Conservation (phyloP, 2,888 invertebrate genomes). For the Amaurobius ferox region DNA sequence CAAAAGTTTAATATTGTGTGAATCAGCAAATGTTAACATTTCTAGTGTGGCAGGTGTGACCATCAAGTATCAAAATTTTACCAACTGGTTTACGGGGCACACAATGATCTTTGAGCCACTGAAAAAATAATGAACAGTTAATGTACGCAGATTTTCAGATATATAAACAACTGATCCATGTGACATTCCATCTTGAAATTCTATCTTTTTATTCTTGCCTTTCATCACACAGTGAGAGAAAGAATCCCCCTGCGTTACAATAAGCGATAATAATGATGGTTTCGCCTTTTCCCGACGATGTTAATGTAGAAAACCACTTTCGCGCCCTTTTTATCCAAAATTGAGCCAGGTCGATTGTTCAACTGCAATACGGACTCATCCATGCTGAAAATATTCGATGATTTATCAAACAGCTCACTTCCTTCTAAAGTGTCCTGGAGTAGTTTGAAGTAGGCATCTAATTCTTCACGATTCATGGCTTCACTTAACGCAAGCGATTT, state of each 20-base stretch:
- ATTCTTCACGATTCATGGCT: background rate
- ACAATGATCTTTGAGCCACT: too few species aligned
- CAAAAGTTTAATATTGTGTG: constrained; percentile 2
- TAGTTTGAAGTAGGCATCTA: constrained; percentile 13
- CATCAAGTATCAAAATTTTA: background rate
- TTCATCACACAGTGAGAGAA: background rate
- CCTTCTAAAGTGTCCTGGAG: constrained; percentile 2
- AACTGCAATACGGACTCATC: too few species aligned
- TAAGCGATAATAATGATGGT: background rate
- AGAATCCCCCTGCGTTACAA: background rate
- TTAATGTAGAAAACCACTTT: background rate
- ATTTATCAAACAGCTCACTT: constrained; percentile 3
- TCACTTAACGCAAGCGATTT: background rate
- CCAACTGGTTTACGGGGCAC: background rate
- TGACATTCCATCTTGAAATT: background rate
- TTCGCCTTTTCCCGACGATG: background rate
- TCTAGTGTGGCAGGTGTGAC: constrained; percentile 12
- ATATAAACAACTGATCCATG: background rate
- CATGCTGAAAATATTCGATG: background rate
- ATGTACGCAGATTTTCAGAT: background rate
- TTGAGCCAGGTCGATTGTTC: too few species aligned
- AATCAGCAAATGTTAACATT: constrained; percentile 7
- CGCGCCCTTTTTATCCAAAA: background rate
- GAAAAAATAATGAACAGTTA: constrained; percentile 3
- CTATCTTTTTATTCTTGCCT: background rate